These are phyloP conservation scores for Malacoctenus gilli DNA, from an alignment of 2,797 vertebrate genomes.

Conservation along the genomic window DNA sequence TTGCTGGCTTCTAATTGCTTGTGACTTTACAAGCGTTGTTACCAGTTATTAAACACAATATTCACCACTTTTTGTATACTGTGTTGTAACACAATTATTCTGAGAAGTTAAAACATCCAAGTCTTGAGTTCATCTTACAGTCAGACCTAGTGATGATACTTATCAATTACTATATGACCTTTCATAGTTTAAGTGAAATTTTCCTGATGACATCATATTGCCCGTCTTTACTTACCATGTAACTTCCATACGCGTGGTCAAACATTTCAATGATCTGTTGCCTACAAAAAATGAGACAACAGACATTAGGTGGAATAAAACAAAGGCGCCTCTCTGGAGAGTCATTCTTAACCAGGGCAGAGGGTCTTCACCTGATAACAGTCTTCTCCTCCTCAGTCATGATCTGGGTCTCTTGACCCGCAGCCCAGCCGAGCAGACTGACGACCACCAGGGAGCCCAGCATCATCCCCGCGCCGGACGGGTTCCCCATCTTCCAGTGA, in stretches of 20 bases:
- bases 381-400: slow-evolving; percentile 83
- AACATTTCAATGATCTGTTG: slow-evolving; percentile 87
- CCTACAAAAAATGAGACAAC: slow-evolving; percentile 61
- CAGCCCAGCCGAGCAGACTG: slow-evolving; percentile 60
- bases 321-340: background rate
- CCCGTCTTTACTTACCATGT: slow-evolving; percentile 83
- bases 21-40: no score
- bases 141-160: no score
- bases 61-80: no score
- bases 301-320: background rate
- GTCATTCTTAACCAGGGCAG: background rate
- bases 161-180: no score
- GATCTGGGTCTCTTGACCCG: slow-evolving; percentile 72
- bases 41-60: background rate
- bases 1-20: no score
- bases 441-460: slow-evolving; percentile 63
- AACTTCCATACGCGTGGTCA: slow-evolving; percentile 86
- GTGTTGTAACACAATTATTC: no score
- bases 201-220: no score
- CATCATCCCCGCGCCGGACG: slow-evolving; percentile 39
- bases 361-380: slow-evolving; percentile 73
- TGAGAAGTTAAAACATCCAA: no score
- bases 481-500: slow-evolving; percentile 12
- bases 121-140: no score
- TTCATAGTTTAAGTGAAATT: background rate